phyloP scores from a whole-genome alignment of 2,113 vertebrate species.

The Colossoma macropomum region DNA sequence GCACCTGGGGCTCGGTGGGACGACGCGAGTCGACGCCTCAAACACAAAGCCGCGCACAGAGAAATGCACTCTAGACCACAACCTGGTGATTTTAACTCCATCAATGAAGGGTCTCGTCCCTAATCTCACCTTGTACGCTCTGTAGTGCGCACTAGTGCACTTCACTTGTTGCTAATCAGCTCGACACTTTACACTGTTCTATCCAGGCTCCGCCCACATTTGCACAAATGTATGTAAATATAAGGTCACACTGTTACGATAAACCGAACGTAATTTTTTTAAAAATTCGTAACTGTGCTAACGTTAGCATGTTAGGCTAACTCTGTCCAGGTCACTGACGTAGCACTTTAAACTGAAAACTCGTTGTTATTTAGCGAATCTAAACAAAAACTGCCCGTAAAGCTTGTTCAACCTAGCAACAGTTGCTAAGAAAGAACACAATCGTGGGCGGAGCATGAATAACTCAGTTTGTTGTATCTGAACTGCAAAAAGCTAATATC shows the following conservation, averaged over 20 bases:
- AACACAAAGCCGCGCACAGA: background rate
- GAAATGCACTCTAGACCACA: background rate
- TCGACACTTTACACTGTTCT: background rate
- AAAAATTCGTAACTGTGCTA: too few species aligned
- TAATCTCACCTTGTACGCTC: background rate
- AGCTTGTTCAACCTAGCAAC: background rate
- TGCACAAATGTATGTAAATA: too few species aligned
- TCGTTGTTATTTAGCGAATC: too few species aligned
- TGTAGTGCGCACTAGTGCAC: constrained; percentile 13
- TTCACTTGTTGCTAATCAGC: background rate
- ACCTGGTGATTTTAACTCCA: background rate
- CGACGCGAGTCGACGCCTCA: too few species aligned
- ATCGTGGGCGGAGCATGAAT: background rate
- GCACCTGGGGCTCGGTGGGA: constrained; percentile 21
- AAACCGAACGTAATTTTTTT: too few species aligned
- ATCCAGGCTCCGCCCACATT: background rate
- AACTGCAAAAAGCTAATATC: too few species aligned
- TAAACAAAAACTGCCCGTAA: background rate
- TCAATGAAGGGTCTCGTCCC: background rate
- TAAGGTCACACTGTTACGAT: too few species aligned
- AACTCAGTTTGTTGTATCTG: too few species aligned
- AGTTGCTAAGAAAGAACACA: background rate
- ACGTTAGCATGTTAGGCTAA: too few species aligned
- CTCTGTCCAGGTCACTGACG: too few species aligned
- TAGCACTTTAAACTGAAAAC: too few species aligned